Evolutionary conservation across 2,888 invertebrate genomes (phyloP), one percentile per base, ranked within the genome.

Genomic region (Allacma fusca): DNA sequence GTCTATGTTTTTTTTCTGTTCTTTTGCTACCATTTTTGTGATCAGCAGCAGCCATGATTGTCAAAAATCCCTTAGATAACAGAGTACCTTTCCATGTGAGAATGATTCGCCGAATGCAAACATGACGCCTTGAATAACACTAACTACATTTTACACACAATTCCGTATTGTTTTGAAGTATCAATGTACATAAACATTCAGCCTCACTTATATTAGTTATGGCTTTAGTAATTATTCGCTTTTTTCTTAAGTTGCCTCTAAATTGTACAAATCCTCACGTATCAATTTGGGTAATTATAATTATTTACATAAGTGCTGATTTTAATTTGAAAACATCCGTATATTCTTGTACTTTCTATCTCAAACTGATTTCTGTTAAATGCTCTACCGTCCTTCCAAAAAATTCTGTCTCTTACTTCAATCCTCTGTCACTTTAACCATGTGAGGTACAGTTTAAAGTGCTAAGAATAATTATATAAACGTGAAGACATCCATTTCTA

Each of bases 101-200:
- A 50, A 50, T 50, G 50, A n/a, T 50, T n/a, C 50, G 50, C 50
- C 50, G 2, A 50, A 50, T 50, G n/a, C n/a, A 50, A 50, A 50
- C 50, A 50, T 50, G 16, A 50, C 50, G 50, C 50, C 50, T 50
- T 12, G 16, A 19, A 50, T 50, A 19, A 50, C 50, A 50, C 50
- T 50, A 50, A 50, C 50, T 50, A 50, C 50, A 50, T n/a, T 5
- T 50, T 50, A 50, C 50, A 50, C 50, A 50, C 34, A 34, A 4
- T 4, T 34, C 9, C 34, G 34, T 34, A 34, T 7, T 34, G 34
- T 34, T 34, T 34, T 9, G 5, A 34, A 34, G 34, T 34, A 34
- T n/a, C n/a, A n/a, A n/a, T 34, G 34, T 34, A 34, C 34, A 34
- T 34, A 34, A 34, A 34, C 34, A 34, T 34, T 34, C 5, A 34